Conservation (phyloP, 2,797 vertebrate species). For the Muscicapa comitata region DNA sequence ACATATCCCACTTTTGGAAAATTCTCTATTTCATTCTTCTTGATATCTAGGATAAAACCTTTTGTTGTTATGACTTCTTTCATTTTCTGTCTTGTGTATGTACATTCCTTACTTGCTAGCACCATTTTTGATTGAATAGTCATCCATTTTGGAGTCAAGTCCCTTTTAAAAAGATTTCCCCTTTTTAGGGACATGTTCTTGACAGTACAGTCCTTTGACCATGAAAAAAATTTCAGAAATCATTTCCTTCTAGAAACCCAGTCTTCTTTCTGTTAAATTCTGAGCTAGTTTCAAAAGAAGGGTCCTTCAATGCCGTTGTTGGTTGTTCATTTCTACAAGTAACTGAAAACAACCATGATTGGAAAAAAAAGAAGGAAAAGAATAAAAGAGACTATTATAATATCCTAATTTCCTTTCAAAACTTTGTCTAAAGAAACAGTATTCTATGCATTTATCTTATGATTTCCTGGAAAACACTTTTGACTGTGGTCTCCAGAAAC, state of each 20-base stretch:
- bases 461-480: background rate
- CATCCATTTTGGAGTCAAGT: background rate
- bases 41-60: background rate
- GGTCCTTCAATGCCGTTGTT: fast-evolving
- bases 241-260: background rate
- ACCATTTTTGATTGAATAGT: background rate
- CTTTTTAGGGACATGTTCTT: background rate
- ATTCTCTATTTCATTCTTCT: background rate
- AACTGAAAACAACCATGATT: background rate
- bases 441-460: background rate
- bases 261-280: background rate
- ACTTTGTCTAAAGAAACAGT: background rate
- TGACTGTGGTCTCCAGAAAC: background rate
- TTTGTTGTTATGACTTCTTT: background rate
- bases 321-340: background rate
- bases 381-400: background rate
- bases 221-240: background rate
- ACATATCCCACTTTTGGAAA: background rate
- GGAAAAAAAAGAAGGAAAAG: background rate
- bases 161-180: background rate
- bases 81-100: background rate
- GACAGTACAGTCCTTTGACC: background rate
- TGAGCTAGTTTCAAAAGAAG: background rate
- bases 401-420: background rate
- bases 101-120: background rate